These are phyloP conservation scores for Melieria crassipennis DNA, from an alignment of 2,888 invertebrate species.

Conservation along the genomic window DNA sequence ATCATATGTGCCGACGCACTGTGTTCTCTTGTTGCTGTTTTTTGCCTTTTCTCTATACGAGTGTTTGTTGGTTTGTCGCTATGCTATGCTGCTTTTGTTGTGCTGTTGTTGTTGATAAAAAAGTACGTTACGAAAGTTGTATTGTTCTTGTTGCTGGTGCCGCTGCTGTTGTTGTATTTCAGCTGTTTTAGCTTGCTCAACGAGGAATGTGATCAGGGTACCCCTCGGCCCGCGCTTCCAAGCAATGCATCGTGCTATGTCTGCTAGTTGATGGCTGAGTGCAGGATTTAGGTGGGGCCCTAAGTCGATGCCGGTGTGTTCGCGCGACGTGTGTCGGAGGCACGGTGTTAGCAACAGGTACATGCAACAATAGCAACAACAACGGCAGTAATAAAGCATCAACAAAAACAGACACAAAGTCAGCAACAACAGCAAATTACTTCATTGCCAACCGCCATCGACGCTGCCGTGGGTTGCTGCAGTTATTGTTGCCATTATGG, in stretches of 20 bases:
- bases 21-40: background rate
- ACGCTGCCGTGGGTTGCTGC: background rate
- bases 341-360: constrained; percentile 2
- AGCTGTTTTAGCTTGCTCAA: constrained; percentile 24
- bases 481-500: too few relatives aligned
- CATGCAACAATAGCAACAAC: constrained; percentile 2
- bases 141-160: background rate
- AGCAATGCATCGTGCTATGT: too few relatives aligned
- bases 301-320: background rate
- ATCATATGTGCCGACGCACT: too few relatives aligned
- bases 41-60: background rate
- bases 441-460: constrained; percentile 18
- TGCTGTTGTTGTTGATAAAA: constrained; percentile 26
- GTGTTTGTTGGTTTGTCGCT: too few relatives aligned
- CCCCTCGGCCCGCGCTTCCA: background rate
- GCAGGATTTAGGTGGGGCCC: constrained; percentile 17
- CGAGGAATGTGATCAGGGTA: background rate
- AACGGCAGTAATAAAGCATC: background rate
- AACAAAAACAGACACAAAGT: background rate
- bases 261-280: background rate
- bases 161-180: constrained; percentile 8
- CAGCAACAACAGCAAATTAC: constrained; percentile 3
- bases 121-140: constrained; percentile 27
- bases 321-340: background rate
- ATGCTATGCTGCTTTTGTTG: constrained; percentile 1